Base-by-base conservation (phyloP, 2,888 invertebrate genomes). In the Elgonia sp. region DNA sequence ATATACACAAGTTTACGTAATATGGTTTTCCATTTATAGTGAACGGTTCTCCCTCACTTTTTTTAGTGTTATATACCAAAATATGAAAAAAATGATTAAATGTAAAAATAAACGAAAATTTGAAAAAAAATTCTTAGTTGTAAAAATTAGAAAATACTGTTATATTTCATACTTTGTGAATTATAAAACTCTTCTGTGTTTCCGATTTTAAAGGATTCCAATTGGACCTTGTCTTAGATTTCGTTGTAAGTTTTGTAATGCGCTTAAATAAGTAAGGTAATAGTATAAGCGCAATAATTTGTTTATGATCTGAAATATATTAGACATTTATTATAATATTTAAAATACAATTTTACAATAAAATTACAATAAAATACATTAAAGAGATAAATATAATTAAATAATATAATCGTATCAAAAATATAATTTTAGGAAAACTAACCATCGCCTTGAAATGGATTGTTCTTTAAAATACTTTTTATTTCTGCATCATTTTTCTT, bases 231-330 rank as follows among this genome's bases (percentile, higher is more conserved):
- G 16, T n/a, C 16, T 69, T 77, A 12, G 60, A 46, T 62, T 37
- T 84, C 8, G 62, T 14, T 2, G 60, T 39, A 8, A 69, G 1
- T n/a, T 84, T 77, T n/a, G 10, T n/a, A 14, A 70, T 14, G 53
- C 55, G 10, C 50, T 62, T 76, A 55, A 84, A 84, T 70, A 77
- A 70, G n/a, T 60, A 62, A 1, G 84, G 77, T 14, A 84, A 18
- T 21, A 77, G 46, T n/a, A 77, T 40, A 9, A 84, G 14, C 5
- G 70, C 76, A 12, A 72, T 46, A 37, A 50, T 65, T 14, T 21
- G 3, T 57, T 82, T 65, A n/a, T 83, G 75, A 20, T 75, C 83
- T 83, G 39, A 29, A 29, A 29, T 29, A 29, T 29, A 29, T 29
- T 29, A 29, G 29, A 29, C 29, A 29, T 2, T 46, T 46, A 14